Evolutionary conservation across 2,888 invertebrate species (phyloP).

Genomic region (Argyresthia goedartella): DNA sequence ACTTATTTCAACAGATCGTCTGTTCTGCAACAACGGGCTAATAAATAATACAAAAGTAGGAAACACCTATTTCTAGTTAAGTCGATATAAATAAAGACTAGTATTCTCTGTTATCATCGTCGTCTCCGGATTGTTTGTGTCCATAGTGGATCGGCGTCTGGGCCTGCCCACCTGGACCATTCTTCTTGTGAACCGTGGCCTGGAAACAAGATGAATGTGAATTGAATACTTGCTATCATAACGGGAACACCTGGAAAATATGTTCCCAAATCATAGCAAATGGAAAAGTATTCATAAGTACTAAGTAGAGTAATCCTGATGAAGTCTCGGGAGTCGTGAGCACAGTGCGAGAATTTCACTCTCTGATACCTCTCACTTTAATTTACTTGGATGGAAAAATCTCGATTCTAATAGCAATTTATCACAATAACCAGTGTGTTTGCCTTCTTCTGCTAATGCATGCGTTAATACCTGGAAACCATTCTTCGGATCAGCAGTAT

Average conservation of each 20-base stretch:
- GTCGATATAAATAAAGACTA: constrained; percentile 21
- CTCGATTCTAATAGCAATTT: too few species aligned
- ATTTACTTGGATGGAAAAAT: too few species aligned
- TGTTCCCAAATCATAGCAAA: too few species aligned
- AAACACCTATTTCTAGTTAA: neutral
- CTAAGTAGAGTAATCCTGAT: too few species aligned
- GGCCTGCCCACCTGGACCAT: constrained; percentile 28
- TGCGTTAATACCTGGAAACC: constrained; percentile 74
- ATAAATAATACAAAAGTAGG: neutral
- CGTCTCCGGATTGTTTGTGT: constrained; percentile 27
- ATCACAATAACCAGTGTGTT: too few species aligned
- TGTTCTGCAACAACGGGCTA: constrained; percentile 24
- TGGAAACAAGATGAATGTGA: constrained; percentile 19
- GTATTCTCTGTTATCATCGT: constrained; percentile 52
- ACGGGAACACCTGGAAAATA: too few species aligned
- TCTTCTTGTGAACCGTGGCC: constrained; percentile 59
- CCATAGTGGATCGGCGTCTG: constrained; percentile 45
- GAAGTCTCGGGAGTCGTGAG: too few species aligned
- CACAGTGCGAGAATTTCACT: too few species aligned
- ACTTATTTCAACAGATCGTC: too few species aligned
- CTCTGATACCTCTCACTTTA: too few species aligned
- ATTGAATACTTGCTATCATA: neutral
- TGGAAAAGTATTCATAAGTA: too few species aligned
- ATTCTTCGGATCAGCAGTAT: constrained; percentile 79
- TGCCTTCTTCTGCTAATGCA: too few species aligned